Conservation (phyloP, 2,113 vertebrate genomes). For the Leptodactylus fuscus region DNA sequence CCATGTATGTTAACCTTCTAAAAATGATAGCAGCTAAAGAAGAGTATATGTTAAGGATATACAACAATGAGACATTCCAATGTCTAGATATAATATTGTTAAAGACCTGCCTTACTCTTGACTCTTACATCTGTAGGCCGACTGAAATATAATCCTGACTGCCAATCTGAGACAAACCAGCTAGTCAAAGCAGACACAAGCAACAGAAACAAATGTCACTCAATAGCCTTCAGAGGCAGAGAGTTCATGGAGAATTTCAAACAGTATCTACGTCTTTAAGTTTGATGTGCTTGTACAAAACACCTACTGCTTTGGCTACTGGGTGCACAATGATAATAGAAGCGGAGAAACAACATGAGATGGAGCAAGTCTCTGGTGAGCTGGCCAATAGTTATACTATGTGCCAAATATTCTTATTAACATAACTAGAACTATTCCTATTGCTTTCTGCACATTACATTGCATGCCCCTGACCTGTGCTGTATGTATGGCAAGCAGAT, state of each 20-base stretch:
- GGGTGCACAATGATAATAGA: slow-evolving; percentile 7
- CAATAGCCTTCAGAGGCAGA: slow-evolving; percentile 79
- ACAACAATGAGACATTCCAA: slow-evolving; percentile 2
- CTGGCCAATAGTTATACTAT: too few species aligned
- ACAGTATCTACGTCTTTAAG: slow-evolving; percentile 80
- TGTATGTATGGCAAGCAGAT: too few species aligned
- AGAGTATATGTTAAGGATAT: neutral
- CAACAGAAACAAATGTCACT: slow-evolving; percentile 91
- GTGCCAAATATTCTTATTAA: neutral
- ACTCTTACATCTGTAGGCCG: slow-evolving; percentile 74
- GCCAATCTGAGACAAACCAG: slow-evolving; percentile 91
- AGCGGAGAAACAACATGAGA: neutral
- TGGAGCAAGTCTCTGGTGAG: neutral
- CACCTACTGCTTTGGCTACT: slow-evolving; percentile 38
- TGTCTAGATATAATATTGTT: slow-evolving; percentile 22
- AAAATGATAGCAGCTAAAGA: neutral
- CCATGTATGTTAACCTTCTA: slow-evolving; percentile 73
- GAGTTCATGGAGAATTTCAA: slow-evolving; percentile 86
- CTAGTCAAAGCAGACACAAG: slow-evolving; percentile 83
- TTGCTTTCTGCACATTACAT: too few species aligned
- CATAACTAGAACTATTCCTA: too few species aligned
- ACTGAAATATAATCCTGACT: slow-evolving; percentile 79
- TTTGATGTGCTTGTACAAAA: slow-evolving; percentile 79
- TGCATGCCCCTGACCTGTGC: too few species aligned
- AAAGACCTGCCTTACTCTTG: slow-evolving; percentile 64